Base-by-base conservation (phyloP, 1,140 invertebrate species). In the Eulimnadia texana region DNA sequence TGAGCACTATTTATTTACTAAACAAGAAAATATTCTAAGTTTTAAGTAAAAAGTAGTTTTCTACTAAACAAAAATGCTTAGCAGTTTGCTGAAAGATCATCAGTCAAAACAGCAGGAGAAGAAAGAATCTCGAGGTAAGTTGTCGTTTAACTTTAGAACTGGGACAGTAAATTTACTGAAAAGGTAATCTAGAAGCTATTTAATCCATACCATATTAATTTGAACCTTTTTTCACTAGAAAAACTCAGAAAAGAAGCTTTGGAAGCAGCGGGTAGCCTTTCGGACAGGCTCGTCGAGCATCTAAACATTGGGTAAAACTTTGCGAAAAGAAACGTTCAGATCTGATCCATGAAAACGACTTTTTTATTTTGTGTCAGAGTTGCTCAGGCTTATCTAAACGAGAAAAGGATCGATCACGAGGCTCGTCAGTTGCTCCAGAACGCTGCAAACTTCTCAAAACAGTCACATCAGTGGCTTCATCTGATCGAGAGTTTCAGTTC, bases 371-470 rank as follows among this genome's bases (percentile, higher is more conserved):
- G 73, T 67, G 73, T 88, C 25, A 82, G 81, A 33, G 93, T 98
- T 24, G 92, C 94, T 2, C 92, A 98, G 76, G 94, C 95, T 3
- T 99, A 99, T 73, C 78, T 97, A 47, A 98, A 99, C 75, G 94
- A 99, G 73, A 97, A 97, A 70, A 86, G 92, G 70, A 76, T 99
- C 27, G 94, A 99, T 77, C 85, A 90, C 1, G 95, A 99, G 79
- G 93, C 93, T 1, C 97, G 97, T 74, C 86, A 93, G 65, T 75
- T 99, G n/a, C 93, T 98, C 69, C 82, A 85, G 63, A 95, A 91
- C 73, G 91, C 93, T 16, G 84, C 86, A 20, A 90, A 91, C 70
- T 97, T 99, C 77, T 84, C 92, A 0, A 96, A 95, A 76, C 92
- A 98, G 74, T 96, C 93, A 2, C 85, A 93, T 66, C 91, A 95